Evolutionary conservation across 2,113 vertebrate species (phyloP).

Genomic region (Pithys albifrons): DNA sequence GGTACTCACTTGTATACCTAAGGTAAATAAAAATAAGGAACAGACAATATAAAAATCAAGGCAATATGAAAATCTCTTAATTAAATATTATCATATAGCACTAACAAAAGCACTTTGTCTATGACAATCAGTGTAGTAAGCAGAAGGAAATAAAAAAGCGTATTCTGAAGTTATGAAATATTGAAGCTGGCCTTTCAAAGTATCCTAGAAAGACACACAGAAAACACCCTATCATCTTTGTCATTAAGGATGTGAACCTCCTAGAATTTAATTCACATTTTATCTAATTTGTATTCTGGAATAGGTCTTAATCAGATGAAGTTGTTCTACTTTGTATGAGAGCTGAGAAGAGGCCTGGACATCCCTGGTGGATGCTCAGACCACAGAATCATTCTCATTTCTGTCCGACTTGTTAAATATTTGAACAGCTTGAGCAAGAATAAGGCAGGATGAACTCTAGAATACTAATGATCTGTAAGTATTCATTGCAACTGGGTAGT

Average conservation of each 20-base stretch:
- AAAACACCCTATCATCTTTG: not conserved
- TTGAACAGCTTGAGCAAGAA: not conserved
- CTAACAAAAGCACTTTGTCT: not conserved
- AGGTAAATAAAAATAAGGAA: not conserved
- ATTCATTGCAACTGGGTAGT: not conserved
- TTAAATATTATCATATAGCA: not conserved
- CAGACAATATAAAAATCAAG: not conserved
- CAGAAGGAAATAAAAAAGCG: not conserved
- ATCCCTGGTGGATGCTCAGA: not conserved
- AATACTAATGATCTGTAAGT: not conserved
- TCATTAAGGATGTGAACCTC: not conserved
- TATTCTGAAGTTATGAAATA: not conserved
- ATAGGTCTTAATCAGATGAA: not conserved
- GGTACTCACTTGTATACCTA: not conserved
- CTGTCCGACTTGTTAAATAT: slow-evolving; percentile 5
- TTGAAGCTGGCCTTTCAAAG: not conserved
- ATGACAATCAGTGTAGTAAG: not conserved
- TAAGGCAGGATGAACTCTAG: not conserved
- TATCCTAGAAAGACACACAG: not conserved
- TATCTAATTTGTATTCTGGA: not conserved
- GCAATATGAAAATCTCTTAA: not conserved
- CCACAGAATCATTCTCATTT: not conserved
- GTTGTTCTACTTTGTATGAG: not conserved
- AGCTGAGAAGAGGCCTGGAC: not conserved
- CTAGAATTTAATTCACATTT: not conserved